Evolutionary conservation across 1,140 invertebrate genomes (phyloP), one percentile per base, ranked within the genome.

Genomic region (Brachionus asplanchnoidis): DNA sequence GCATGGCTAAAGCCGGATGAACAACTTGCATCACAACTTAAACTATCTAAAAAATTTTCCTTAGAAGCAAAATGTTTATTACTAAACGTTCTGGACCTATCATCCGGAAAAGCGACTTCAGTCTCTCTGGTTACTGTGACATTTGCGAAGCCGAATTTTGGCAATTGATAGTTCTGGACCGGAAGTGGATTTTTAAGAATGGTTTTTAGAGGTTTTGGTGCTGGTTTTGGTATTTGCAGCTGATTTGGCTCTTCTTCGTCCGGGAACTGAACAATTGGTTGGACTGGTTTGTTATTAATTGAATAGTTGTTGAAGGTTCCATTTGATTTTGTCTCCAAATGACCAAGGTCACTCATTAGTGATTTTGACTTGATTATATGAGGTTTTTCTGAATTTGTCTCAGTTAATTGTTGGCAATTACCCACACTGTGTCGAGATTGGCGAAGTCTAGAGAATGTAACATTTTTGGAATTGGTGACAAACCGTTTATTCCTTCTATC

Each of bases 21-120:
- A 50, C 73, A 77, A 77, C 73, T 77, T 23, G 42, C 20, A 77
- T 77, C 73, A 50, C 73, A 77, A 50, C 50, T 77, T 50, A 77
- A 14, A n/a, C 73, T 77, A 8, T 77, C 73, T 2, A 77, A 12
- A 77, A 77, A 77, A 9, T 77, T 77, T 50, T 77, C 17, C 26
- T 77, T 77, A 5, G 73, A 50, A 23, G 32, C 70, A 42, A 75
- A 75, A 23, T 75, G 46, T 46, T 44, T 36, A 12, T 77, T 8
- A 4, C 23, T 26, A 50, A 77, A 50, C 26, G 40, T 77, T 26
- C 73, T 44, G 3, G 42, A 9, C 28, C 26, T 8, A 26, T 77
- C 42, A 17, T 77, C 44, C 6, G 73, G 68, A 73, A 73, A 73
- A 40, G 32, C 14, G 8, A 77, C 9, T 50, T 77, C 42, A 5